Conservation (phyloP, 2,797 vertebrate genomes). For the Echiichthys vipera region DNA sequence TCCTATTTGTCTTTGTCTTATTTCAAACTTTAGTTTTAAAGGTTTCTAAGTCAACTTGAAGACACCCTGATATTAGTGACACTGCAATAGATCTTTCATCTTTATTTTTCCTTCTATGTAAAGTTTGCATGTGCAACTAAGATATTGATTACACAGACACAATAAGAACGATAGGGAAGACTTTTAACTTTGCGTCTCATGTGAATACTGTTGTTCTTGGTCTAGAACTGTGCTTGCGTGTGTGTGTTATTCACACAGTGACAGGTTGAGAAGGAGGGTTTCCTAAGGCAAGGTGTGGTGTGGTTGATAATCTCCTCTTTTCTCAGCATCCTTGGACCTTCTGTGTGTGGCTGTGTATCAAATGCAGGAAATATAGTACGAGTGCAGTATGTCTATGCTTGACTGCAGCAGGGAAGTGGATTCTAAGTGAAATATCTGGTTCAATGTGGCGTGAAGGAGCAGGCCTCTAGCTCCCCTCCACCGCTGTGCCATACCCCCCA, state of each 20-base stretch:
- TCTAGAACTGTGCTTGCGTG: neutral
- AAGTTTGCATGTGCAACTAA: neutral
- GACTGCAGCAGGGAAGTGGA: slow-evolving; percentile 61
- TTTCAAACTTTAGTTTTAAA: no score
- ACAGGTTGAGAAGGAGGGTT: slow-evolving; percentile 1
- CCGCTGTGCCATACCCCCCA: slow-evolving; percentile 27
- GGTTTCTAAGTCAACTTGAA: neutral
- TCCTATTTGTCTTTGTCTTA: neutral
- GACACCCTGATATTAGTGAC: neutral
- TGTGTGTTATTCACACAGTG: neutral
- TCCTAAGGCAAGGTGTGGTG: neutral
- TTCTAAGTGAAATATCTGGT: slow-evolving; percentile 77
- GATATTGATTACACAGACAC: slow-evolving; percentile 1
- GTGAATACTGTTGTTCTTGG: neutral
- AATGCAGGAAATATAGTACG: slow-evolving; percentile 27
- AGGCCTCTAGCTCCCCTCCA: slow-evolving; percentile 35
- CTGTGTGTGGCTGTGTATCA: slow-evolving; percentile 28
- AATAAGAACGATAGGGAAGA: neutral
- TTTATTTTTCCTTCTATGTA: neutral
- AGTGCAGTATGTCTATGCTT: slow-evolving; percentile 46
- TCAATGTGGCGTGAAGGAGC: slow-evolving; percentile 68
- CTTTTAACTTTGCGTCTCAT: neutral
- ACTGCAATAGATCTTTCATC: neutral
- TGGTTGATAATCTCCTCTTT: slow-evolving; percentile 16
- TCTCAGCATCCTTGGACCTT: slow-evolving; percentile 22